Percentiles rank a stretch among this genome's conserved stretches.
phyloP scores from a whole-genome alignment of 2,797 vertebrate genomes.

The Macropodus opercularis region DNA sequence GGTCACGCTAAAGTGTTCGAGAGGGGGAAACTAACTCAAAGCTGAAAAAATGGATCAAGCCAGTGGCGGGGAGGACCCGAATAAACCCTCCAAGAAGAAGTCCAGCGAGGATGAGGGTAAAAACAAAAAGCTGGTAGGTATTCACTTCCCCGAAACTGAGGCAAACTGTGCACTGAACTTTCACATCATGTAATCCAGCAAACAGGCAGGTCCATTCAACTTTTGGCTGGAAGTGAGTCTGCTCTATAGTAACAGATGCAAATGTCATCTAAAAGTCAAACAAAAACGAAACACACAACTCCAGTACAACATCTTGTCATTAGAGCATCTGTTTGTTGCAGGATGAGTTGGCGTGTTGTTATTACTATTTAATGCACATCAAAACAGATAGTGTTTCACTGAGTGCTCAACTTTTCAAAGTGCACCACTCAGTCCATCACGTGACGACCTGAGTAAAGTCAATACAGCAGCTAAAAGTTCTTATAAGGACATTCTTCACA shows the following conservation, averaged over 20 bases:
- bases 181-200: slow-evolving; percentile 31
- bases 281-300: slow-evolving; percentile 2
- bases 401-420: slow-evolving; percentile 63
- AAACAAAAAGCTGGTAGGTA: slow-evolving; percentile 87
- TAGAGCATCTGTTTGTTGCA: slow-evolving; percentile 35
- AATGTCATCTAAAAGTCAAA: neutral
- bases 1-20: slow-evolving; percentile 20
- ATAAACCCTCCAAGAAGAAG: slow-evolving; percentile 83
- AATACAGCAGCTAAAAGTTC: slow-evolving; percentile 36
- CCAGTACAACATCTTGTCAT: slow-evolving; percentile 8
- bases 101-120: slow-evolving; percentile 83
- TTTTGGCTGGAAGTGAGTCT: slow-evolving; percentile 8
- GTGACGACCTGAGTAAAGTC: slow-evolving; percentile 33
- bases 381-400: slow-evolving; percentile 62
- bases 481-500: slow-evolving; percentile 53
- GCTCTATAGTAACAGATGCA: neutral
- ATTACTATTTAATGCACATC: slow-evolving; percentile 67
- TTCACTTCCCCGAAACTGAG: slow-evolving; percentile 19
- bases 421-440: slow-evolving; percentile 60
- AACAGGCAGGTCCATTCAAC: slow-evolving; percentile 24
- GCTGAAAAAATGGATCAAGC: slow-evolving; percentile 84
- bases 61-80: slow-evolving; percentile 83
- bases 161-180: slow-evolving; percentile 13
- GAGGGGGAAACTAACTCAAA: slow-evolving; percentile 28
- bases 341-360: slow-evolving; percentile 64